Evolutionary conservation across 2,113 vertebrate genomes (phyloP), one percentile per base, ranked within the genome.

Genomic region (Steatornis caripensis): DNA sequence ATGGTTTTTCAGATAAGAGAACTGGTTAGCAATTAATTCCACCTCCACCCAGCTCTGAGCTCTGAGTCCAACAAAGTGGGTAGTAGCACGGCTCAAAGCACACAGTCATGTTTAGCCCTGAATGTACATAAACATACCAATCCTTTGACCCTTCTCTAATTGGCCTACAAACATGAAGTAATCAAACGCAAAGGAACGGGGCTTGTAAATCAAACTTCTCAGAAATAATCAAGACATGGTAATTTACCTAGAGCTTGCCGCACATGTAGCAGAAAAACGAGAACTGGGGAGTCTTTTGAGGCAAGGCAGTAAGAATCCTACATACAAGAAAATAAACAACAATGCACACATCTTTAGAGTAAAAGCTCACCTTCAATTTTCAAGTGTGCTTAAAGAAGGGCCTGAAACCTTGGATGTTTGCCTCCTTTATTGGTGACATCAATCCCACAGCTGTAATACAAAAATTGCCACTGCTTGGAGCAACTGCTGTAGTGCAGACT

Each of bases 1-100:
- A 8, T 60, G 34, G 48, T 46, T 89, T 95, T 92, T 37, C 53
- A 92, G 93, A 92, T 93, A 90, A 96, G 94, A 84, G 93, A 90
- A 60, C 51, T 17, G 22, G 34, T 65, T 70, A 83, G 37, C 46
- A 65, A 53, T 61, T 78, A 91, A 87, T 89, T 79, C 37, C 23
- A 34, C 18, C 91, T 87, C 84, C 94, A 82, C 92, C 91, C 89
- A 89, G 32, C 29, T 76, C 69, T 62, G 18, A 4, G 1, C n/a
- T 65, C 49, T 1, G 20, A 75, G 37, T 43, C 69, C 72, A 94
- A 48, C 72, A 58, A 61, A 93, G 61, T 3, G 2, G 30, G 37
- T 6, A 32, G 41, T 20, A 85, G 39, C 26, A 58, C 0, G 0
- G 24, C 45, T 86, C 27, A 72, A 61, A 84, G 22, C 58, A 66